Evolutionary conservation across 1,140 invertebrate species (phyloP), one percentile per base, ranked within the genome.

Genomic region (Trigoniulus corallinus): DNA sequence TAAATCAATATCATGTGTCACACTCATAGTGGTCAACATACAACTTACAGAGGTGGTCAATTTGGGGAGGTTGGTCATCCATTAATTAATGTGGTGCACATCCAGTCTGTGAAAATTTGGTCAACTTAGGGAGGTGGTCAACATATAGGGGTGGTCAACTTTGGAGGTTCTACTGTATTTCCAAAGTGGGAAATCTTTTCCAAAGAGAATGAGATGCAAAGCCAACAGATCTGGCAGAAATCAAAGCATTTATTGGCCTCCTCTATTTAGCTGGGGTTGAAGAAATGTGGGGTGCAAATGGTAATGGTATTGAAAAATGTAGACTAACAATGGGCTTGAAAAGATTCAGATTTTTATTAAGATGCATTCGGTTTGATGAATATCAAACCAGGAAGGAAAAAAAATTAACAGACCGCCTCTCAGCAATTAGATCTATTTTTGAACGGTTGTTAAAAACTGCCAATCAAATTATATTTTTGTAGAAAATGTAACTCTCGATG

Each of bases 401-500:
- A 47, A 26, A 12, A n/a, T 13, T 4, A 27, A 24, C 4, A 26
- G 45, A 47, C 25, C 10, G 24, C 27, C 20, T 47, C 7, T 13
- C 45, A 4, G 13, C 45, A 10, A 23, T 47, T 26, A 13, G 18
- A 4, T 10, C 4, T 4, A n/a, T 47, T 10, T 47, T 47, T 29
- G 45, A 47, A 29, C 3, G 21, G 10, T 47, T 47, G 23, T 47
- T 7, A 26, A 47, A 4, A 29, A 47, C 25, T 47, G 45, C 20
- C 21, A 21, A 7, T 15, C 20, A 15, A 10, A 12, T n/a, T 47
- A 23, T 29, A 24, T 4, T 26, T 7, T 29, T 10, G 45, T 13
- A 29, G 45, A 29, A 29, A 3, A 47, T 29, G 23, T 47, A 12
- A 59, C 58, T 20, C 56, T 73, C 52, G 72, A 74, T 61, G 71